Percentiles rank a stretch among this genome's conserved stretches.
phyloP scores from a whole-genome alignment of 2,797 vertebrate genomes.

The Xerus rutilus region DNA sequence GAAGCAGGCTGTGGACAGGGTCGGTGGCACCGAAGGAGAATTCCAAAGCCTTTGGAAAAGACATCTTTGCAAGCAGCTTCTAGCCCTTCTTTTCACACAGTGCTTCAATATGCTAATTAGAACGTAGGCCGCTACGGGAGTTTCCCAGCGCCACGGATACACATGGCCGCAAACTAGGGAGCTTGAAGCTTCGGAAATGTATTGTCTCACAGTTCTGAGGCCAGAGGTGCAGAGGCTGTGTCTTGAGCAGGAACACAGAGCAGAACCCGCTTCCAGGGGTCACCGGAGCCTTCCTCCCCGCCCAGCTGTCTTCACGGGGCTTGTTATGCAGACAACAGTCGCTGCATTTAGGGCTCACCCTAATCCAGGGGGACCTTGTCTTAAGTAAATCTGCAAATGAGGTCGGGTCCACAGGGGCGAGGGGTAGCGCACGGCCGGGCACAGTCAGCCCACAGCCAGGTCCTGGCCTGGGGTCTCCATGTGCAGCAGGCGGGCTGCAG shows the following conservation, averaged over 20 bases:
- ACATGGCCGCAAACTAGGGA: neutral
- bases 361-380: neutral
- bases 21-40: neutral
- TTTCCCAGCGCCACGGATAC: neutral
- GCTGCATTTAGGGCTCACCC: neutral
- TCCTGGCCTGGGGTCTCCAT: no score
- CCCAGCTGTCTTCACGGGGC: neutral
- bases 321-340: neutral
- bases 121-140: no score
- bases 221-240: neutral
- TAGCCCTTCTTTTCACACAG: fast-evolving
- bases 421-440: neutral
- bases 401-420: neutral
- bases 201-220: neutral
- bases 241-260: no score
- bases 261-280: neutral
- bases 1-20: neutral
- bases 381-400: neutral
- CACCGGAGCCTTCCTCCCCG: neutral
- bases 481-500: neutral
- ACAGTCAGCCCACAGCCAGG: fast-evolving
- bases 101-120: neutral
- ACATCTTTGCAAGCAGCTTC: neutral
- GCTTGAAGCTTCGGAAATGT: neutral
- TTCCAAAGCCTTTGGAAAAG: neutral